Evolutionary conservation across 1,140 invertebrate genomes (phyloP), one percentile per base, ranked within the genome.

Genomic region (Euschistus heros): DNA sequence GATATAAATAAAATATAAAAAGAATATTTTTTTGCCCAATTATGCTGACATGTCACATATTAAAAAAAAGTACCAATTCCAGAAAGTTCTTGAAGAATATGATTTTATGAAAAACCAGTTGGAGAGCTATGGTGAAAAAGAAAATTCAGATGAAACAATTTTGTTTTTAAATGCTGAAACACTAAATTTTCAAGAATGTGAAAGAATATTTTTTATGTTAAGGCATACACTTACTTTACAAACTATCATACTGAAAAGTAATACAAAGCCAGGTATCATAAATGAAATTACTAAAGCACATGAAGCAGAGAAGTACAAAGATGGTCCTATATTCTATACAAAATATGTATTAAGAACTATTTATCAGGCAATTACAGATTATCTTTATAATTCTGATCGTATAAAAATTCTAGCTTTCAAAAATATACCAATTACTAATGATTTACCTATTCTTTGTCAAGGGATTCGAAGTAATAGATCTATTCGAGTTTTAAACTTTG

Each of bases 31-130:
- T 30, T 2, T 4, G 27, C 7, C 2, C 27, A 30, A 30, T 30
- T 30, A 30, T 30, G 27, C 27, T 7, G 27, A 7, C 7, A 30
- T 30, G 27, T 30, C 27, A 30, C 27, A 30, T 30, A 30, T 30
- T 30, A 30, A 30, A 30, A 47, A 63, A 24, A 47, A 47, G 2
- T 26, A 46, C 15, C 22, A 24, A 22, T 63, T 46, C 22, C 22
- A 63, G 20, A 20, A 62, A 20, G 44, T 22, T 22, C 60, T 62
- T 7, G 18, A 46, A 18, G 60, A 44, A 10, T 44, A 46, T 30
- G 44, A 61, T n/a, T 61, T 54, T 14, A 44, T 61, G 59, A n/a
- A 37, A 44, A 33, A 61, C n/a, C 33, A 22, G 15, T 18, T 63
- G 20, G 47, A 63, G 20, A 24, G 42, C 18, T 20, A 57, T 46